Evolutionary conservation across 2,888 invertebrate genomes (phyloP).

Genomic region (Agrotis puta): DNA sequence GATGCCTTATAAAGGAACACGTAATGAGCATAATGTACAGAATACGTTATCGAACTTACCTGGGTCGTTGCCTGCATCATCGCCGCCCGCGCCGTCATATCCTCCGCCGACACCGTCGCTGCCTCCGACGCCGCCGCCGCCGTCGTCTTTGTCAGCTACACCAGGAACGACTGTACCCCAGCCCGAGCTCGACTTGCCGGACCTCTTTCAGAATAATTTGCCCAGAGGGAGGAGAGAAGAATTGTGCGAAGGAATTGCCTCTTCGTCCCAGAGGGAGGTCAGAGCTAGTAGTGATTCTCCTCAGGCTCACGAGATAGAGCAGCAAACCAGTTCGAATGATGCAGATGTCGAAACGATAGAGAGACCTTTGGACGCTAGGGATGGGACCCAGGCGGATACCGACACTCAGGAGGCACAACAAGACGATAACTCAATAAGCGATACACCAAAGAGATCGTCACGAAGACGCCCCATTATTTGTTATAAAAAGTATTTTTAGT

Average conservation of each 20-base stretch:
- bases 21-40: background rate
- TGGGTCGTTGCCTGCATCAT: background rate
- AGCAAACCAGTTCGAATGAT: background rate
- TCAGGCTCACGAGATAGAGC: background rate
- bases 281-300: background rate
- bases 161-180: background rate
- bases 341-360: background rate
- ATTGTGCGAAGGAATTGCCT: background rate
- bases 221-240: background rate
- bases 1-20: slow-evolving; percentile 1
- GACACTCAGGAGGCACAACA: background rate
- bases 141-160: background rate
- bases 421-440: no score
- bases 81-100: background rate
- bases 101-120: background rate
- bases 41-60: background rate
- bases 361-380: background rate
- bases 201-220: background rate
- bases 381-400: background rate
- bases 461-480: slow-evolving; percentile 3
- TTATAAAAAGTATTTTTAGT: slow-evolving; percentile 7
- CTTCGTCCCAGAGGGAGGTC: background rate
- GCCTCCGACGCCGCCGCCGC: background rate
- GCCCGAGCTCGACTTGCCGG: background rate
- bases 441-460: background rate